Base-by-base conservation (phyloP, 2,797 vertebrate genomes). In the Sitta carolinensis region DNA sequence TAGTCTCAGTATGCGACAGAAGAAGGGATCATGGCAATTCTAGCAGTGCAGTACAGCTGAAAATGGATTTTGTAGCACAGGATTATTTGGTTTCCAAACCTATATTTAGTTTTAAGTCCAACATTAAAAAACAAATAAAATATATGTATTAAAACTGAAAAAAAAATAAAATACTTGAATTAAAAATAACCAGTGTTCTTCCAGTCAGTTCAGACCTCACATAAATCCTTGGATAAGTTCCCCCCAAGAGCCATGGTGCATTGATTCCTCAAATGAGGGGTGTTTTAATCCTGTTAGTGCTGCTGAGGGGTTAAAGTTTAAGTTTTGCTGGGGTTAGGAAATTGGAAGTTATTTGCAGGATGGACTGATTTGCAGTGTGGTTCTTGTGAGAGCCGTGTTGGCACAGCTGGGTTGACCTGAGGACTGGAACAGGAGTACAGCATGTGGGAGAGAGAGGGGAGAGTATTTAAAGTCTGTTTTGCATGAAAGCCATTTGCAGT, bases 181-280 rank as follows among this genome's bases (percentile, higher is more conserved):
- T 18, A 85, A 68, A 78, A 52, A 25, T 63, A 67, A 40, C 7
- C 4, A 8, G 0, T 54, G 26, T 23, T 40, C 22, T 78, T 21
- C 32, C 10, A 34, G 25, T 18, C 34, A 22, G 34, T 61, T 79
- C 47, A 73, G 42, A 32, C 22, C 27, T 80, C 26, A 11, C 11
- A 47, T 21, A 58, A 20, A 72, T 32, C 52, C 38, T 42, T 47
- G 40, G 43, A 67, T 32, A 29, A 70, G 16, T 27, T 70, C 7
- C 11, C 4, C 6, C 10, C 0, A 2, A 10, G 11, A 66, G 26
- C 63, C 5, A 7, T 0, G 7, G 14, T 3, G 1, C 58, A 30
- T 16, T 5, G 5, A 3, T 21, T 10, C 30, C 48, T 66, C n/a
- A 51, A 2, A 15, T 8, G 62, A 51, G 13, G 36, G 30, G 2